phyloP scores from a whole-genome alignment of 2,888 invertebrate genomes.

The Scaptodrosophila latifasciaeformis region DNA sequence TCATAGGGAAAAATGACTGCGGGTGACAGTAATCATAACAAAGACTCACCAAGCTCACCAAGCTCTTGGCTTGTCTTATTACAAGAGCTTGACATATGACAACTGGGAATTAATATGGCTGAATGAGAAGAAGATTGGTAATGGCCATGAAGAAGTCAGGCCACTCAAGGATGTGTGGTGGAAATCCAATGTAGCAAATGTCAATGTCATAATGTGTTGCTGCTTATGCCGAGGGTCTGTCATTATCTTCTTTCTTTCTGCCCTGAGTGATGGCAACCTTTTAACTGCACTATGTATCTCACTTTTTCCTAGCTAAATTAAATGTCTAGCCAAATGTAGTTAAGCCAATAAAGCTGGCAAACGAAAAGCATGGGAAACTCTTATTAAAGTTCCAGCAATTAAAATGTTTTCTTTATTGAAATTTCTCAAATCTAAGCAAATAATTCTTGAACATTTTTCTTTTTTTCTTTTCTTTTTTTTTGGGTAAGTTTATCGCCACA shows the following conservation, averaged over 20 bases:
- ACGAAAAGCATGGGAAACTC: no score
- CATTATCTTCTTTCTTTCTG: conserved; percentile 28
- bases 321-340: conserved; percentile 52
- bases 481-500: conserved; percentile 38
- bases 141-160: no score
- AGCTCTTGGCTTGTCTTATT: conserved; percentile 37
- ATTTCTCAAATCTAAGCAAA: no score
- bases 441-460: background rate
- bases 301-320: conserved; percentile 43
- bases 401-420: no score
- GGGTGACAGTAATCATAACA: conserved; percentile 65
- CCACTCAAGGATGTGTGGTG: conserved; percentile 1
- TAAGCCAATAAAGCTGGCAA: no score
- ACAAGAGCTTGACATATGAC: conserved; percentile 60
- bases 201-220: conserved; percentile 43
- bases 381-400: no score
- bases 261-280: conserved; percentile 60
- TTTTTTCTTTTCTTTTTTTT: conserved; percentile 12
- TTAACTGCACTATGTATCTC: conserved; percentile 45
- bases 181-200: conserved; percentile 27
- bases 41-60: conserved; percentile 46
- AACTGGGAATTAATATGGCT: conserved; percentile 54
- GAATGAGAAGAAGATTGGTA: conserved; percentile 9
- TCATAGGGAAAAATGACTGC: conserved; percentile 32
- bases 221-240: conserved; percentile 4